Percentiles rank a stretch among this genome's conserved stretches.
Evolutionary conservation across 2,888 invertebrate genomes (phyloP).

Genomic region (Spisula solida): DNA sequence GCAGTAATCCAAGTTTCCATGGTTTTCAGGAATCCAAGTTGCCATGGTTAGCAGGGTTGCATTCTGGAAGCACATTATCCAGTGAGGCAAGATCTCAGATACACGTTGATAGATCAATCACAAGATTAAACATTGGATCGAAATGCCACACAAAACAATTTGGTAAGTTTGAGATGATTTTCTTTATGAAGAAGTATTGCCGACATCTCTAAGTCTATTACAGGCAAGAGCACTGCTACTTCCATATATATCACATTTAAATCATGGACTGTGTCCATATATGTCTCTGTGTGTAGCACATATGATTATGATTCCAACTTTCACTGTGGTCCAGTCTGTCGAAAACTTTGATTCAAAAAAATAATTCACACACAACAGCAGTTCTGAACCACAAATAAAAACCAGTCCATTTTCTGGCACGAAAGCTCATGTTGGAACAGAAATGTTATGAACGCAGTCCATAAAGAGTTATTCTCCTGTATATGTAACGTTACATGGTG

Average conservation of each 20-base stretch:
- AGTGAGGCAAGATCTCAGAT: not conserved
- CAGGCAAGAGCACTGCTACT: constrained; percentile 58
- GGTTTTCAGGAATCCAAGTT: no score
- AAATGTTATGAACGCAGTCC: not conserved
- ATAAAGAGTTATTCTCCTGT: not conserved
- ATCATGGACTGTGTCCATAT: constrained; percentile 42
- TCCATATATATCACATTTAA: constrained; percentile 34
- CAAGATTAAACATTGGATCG: not conserved
- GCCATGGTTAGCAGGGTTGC: not conserved
- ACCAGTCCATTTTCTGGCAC: constrained; percentile 45
- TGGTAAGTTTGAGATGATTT: not conserved
- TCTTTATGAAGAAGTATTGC: constrained; percentile 8
- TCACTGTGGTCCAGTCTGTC: constrained; percentile 45
- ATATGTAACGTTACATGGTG: not conserved
- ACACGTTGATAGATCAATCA: not conserved
- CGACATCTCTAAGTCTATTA: not conserved
- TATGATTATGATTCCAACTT: constrained; percentile 17
- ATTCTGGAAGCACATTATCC: not conserved
- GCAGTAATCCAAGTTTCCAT: not conserved
- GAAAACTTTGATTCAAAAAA: constrained; percentile 25
- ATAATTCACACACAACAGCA: constrained; percentile 28
- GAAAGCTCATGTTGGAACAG: not conserved
- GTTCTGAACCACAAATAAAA: constrained; percentile 35
- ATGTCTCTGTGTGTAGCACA: constrained; percentile 45
- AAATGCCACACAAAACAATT: not conserved